Evolutionary conservation across 2,888 invertebrate species (phyloP), one percentile per base, ranked within the genome.

Genomic region (Cryptocephalus moraei): DNA sequence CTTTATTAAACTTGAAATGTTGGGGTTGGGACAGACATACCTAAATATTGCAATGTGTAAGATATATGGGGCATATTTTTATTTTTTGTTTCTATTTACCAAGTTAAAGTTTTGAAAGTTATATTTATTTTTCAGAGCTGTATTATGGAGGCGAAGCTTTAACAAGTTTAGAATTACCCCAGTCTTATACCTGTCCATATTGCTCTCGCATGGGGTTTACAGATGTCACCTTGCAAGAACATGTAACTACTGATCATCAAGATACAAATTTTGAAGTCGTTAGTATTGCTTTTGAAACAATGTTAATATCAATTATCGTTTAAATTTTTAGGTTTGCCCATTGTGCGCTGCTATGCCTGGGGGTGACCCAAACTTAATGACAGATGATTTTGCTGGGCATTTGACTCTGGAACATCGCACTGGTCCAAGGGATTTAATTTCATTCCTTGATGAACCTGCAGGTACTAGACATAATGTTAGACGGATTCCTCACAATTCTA

Each of bases 181-280:
- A 93, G 74, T 89, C 95, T 55, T 92, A 93, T 73, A 94, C 96
- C 56, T 99, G 97, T 76, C 97, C 97, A 40, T 93, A 91, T 73
- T 99, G 97, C 75, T 91, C 91, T 63, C 84, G 86, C 65, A 91
- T 94, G 89, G 97, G 97, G 45, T 92, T 91, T 71, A 94, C 93
- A 50, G 93, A 96, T 73, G 79, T 85, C 40, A 83, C 90, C 43
- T 79, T 99, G 52, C 87, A 91, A 74, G 91, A 91, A 68, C 92
- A 92, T 72, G 91, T 91, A 47, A 82, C 90, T 50, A 78, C 87
- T 40, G 93, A 94, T 65, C 96, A 97, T 75, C 81, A 88, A 45
- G 94, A 94, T 68, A 86, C 89, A 49, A 85, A 89, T 48, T 80
- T 86, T 62, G 94, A 95, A 81, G 94, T 92, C 70, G 84, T 84